Base-by-base conservation (phyloP, 2,888 invertebrate genomes). In the Druceiella hillmani region DNA sequence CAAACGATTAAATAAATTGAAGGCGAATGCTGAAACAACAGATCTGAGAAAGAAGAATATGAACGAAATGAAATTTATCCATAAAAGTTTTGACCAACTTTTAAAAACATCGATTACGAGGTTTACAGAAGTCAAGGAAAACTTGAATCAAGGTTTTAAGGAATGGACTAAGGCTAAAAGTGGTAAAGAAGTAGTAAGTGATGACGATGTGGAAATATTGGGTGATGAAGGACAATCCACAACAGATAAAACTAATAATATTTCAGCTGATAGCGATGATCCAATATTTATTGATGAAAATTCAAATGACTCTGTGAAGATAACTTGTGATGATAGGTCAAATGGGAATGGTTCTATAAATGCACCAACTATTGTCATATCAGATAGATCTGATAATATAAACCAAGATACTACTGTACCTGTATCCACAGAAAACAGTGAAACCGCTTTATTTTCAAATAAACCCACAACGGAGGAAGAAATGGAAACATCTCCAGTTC, bases 261-360 rank as follows among this genome's bases (percentile, higher is more conserved):
- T 10, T 3, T 13, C 13, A n/a, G 58, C 65, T 39, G 53, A 57
- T 17, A 58, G 62, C 36, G 69, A 72, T 34, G 72, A 70, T 47
- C 71, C 72, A 2, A 73, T 74, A 50, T 68, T 64, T 46, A 68
- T 74, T 29, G 72, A 73, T 46, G 70, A 73, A 51, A 69, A 70
- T 52, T 72, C 71, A 0, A 47, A 60, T n/a, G 71, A 70, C 29
- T 68, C 67, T 2, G 58, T n/a, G n/a, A n/a, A n/a, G n/a, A n/a
- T n/a, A n/a, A n/a, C n/a, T n/a, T n/a, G n/a, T n/a, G n/a, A n/a
- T n/a, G n/a, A n/a, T n/a, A n/a, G n/a, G n/a, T n/a, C n/a, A n/a
- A n/a, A n/a, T n/a, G n/a, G n/a, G n/a, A n/a, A n/a, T n/a, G n/a
- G n/a, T n/a, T n/a, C n/a, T n/a, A n/a, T n/a, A n/a, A n/a, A n/a